Base-by-base conservation (phyloP, 2,888 invertebrate genomes). In the Lasioglossum marginatum region DNA sequence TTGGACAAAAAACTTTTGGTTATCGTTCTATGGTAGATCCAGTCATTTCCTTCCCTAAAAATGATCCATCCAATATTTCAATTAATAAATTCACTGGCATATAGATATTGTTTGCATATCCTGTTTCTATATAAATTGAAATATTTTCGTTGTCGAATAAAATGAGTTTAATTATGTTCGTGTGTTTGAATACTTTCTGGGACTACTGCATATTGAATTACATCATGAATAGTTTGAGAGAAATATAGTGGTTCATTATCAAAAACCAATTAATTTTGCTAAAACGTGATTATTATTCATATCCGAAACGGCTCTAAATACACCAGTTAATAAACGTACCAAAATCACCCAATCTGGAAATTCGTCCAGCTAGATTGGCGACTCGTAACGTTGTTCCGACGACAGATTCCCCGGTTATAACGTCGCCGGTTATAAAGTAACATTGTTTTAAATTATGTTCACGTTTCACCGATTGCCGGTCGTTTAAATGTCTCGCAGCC, bases 371-470 rank as follows among this genome's bases (percentile, higher is more conserved):
- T 31, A 14, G 31, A 63, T 34, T 31, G 63, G 19, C 31, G 31
- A 8, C 14, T 31, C 31, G 63, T 34, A 63, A 34, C 31, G 31
- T 6, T 31, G 31, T 37, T 8, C 75, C 63, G 1, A 40, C 66
- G 81, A 83, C 89, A 77, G 77, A 66, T 76, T 75, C 74, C 71
- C 45, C 40, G 31, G 60, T 80, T 60, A 74, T n/a, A n/a, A 40
- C 66, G 34, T 82, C 31, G 73, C 27, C 52, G 31, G 40, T 37
- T 23, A 80, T 77, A 79, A 83, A 86, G 78, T 80, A 82, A 82
- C 81, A 80, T 81, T 63, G 78, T 70, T 85, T 81, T 71, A 86
- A 81, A 85, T 81, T 52, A 72, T 78, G 45, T 71, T 48, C 74
- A 31, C 71, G 80, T 81, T 81, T 78, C 74, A 6, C 16, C 34